phyloP scores from a whole-genome alignment of 2,888 invertebrate genomes.

The Drosophila tripunctata region DNA sequence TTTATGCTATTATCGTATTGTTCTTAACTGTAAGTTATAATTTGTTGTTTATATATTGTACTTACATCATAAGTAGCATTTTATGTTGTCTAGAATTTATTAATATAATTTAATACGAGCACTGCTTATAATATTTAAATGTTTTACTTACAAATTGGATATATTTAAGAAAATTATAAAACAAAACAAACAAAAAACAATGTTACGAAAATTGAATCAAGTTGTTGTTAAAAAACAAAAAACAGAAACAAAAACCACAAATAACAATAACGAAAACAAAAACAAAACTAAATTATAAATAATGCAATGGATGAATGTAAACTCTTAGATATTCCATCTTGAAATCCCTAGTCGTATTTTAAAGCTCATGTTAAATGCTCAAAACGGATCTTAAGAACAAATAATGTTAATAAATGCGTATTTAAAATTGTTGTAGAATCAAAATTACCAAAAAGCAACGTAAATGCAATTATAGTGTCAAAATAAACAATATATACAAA shows the following conservation, averaged over 20 bases:
- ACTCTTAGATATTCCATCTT: conserved; percentile 46
- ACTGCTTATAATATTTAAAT: conserved; percentile 27
- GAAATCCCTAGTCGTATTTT: conserved; percentile 39
- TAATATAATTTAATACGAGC: conserved; percentile 7
- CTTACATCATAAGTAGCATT: conserved; percentile 44
- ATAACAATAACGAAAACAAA: not conserved
- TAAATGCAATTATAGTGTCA: conserved; percentile 75
- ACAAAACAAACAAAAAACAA: conserved; percentile 7
- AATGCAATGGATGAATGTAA: conserved; percentile 31
- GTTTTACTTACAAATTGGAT: conserved; percentile 18
- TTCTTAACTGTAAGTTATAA: conserved; percentile 31
- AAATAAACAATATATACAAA: conserved; percentile 57
- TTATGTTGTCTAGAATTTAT: conserved; percentile 28
- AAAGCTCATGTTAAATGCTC: conserved; percentile 41
- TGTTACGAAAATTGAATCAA: conserved; percentile 8
- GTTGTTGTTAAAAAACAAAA: conserved; percentile 15
- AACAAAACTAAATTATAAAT: not conserved
- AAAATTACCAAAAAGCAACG: conserved; percentile 64
- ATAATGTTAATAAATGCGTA: conserved; percentile 48
- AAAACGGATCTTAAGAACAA: conserved; percentile 37
- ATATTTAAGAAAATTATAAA: conserved; percentile 15
- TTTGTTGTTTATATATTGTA: conserved; percentile 50
- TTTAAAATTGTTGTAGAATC: conserved; percentile 69
- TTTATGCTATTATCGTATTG: conserved; percentile 28
- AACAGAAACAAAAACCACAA: too few species aligned